Percentiles rank a stretch among this genome's conserved stretches.
These are phyloP conservation scores for Euspilapteryx auroguttella DNA, from an alignment of 2,888 invertebrate genomes.

Conservation along the genomic window DNA sequence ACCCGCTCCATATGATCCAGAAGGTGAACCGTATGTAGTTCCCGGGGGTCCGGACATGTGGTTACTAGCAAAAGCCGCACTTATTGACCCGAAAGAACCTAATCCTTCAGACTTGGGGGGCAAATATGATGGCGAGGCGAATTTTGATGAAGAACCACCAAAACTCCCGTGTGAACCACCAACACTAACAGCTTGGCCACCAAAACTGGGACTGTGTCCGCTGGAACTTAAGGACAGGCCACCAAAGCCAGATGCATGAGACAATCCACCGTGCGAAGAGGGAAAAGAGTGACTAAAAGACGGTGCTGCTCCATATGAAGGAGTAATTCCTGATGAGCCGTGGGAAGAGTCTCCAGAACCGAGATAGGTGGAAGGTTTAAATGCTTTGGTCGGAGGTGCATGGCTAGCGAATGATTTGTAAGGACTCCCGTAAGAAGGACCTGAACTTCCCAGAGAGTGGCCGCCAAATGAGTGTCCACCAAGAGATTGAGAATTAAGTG, in stretches of 20 bases:
- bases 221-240: constrained; percentile 18
- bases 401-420: constrained; percentile 25
- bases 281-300: constrained; percentile 17
- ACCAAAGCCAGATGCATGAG: constrained; percentile 4
- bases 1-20: constrained; percentile 20
- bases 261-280: not conserved
- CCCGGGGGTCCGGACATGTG: constrained; percentile 29
- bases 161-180: constrained; percentile 24
- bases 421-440: constrained; percentile 9
- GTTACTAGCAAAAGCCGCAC: constrained; percentile 25
- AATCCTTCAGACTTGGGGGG: constrained; percentile 28
- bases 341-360: constrained; percentile 35
- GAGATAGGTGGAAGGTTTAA: constrained; percentile 48
- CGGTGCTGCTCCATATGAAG: constrained; percentile 23
- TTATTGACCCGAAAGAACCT: constrained; percentile 25
- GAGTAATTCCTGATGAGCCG: constrained; percentile 23
- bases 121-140: constrained; percentile 22
- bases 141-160: constrained; percentile 28
- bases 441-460: constrained; percentile 1
- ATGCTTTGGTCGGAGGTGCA: constrained; percentile 29
- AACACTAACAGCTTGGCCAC: constrained; percentile 19
- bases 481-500: constrained; percentile 1
- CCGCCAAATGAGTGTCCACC: constrained; percentile 5
- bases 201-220: constrained; percentile 13
- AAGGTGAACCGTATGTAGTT: constrained; percentile 29